A percentile compares a stretch with the other conserved stretches of the same genome.
Evolutionary conservation across 2,797 vertebrate genomes (phyloP).

Genomic region (Siniperca obscura): DNA sequence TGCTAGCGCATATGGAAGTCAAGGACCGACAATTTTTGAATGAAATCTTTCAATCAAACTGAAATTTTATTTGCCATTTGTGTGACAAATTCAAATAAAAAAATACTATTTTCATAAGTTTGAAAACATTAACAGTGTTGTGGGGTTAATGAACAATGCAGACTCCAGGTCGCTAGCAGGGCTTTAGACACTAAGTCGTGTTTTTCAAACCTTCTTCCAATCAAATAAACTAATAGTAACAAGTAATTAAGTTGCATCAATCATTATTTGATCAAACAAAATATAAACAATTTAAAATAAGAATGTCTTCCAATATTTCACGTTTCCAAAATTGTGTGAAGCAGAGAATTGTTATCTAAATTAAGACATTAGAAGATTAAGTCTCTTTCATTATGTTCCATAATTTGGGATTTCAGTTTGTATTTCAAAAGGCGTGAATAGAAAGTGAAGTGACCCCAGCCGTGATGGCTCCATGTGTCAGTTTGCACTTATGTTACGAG

Average conservation of each 20-base stretch:
- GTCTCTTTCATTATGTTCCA: neutral
- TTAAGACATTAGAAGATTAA: slow-evolving; percentile 4
- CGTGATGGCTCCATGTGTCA: neutral
- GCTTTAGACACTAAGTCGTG: neutral
- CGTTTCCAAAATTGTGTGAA: neutral
- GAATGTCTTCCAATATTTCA: neutral
- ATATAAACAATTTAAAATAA: slow-evolving; percentile 20
- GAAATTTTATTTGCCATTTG: neutral
- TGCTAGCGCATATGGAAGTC: neutral
- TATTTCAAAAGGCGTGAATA: slow-evolving; percentile 1
- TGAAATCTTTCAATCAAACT: neutral
- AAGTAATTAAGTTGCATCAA: neutral
- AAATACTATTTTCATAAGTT: neutral
- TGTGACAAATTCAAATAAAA: neutral
- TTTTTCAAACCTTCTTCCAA: neutral
- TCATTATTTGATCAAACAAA: slow-evolving; percentile 2
- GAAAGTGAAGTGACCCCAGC: slow-evolving; percentile 32
- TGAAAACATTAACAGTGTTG: neutral
- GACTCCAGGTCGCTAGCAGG: neutral
- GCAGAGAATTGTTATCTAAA: neutral
- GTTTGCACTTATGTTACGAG: slow-evolving; percentile 32
- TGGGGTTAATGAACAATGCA: neutral
- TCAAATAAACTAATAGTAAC: neutral
- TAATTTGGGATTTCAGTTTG: neutral
- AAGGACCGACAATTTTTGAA: neutral